Evolutionary conservation across 2,797 vertebrate genomes (phyloP).

Genomic region (Crotalus adamanteus): DNA sequence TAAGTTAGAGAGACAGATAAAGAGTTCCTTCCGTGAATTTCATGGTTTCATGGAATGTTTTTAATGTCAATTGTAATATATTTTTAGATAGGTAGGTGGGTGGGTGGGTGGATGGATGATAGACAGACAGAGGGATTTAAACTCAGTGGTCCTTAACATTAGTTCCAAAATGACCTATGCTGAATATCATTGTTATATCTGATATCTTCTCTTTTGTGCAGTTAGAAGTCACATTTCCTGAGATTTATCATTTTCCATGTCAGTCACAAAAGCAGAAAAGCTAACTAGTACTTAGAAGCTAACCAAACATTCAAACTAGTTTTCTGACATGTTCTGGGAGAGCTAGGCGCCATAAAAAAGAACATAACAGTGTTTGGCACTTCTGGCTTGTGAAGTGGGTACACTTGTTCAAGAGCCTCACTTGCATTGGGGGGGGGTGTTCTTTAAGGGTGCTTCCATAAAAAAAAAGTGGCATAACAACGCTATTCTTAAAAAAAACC

Average conservation of each 20-base stretch:
- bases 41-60: too few relatives aligned
- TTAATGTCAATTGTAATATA: too few relatives aligned
- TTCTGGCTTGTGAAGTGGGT: not conserved
- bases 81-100: too few relatives aligned
- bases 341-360: not conserved
- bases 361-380: not conserved
- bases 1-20: too few relatives aligned
- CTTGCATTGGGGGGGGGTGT: not conserved
- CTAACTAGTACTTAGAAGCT: not conserved
- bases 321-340: not conserved
- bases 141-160: not conserved
- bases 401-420: not conserved
- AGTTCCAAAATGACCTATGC: not conserved
- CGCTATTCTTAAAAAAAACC: not conserved
- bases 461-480: not conserved
- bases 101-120: too few relatives aligned
- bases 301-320: not conserved
- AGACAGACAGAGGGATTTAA: not conserved
- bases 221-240: not conserved
- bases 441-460: not conserved
- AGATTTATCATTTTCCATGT: not conserved
- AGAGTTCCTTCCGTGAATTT: too few relatives aligned
- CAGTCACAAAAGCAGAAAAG: not conserved
- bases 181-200: not conserved
- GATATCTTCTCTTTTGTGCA: not conserved